Evolutionary conservation across 2,113 vertebrate genomes (phyloP), one percentile per base, ranked within the genome.

Genomic region (Paramisgurnus dabryanus): DNA sequence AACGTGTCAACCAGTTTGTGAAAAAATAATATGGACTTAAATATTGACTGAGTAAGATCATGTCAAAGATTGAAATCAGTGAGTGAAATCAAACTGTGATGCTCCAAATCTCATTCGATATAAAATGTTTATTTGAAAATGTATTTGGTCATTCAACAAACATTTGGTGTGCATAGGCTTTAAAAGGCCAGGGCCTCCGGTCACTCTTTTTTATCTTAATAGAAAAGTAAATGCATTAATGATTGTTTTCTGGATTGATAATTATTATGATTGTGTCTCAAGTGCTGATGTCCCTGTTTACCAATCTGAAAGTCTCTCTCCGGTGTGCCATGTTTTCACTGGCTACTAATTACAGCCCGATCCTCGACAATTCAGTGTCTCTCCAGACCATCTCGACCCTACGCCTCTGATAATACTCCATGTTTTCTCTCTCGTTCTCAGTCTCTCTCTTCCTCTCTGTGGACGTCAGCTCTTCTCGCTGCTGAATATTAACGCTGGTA

Each of bases 281-380:
- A 80, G 80, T 55, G 76, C 70, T 73, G 64, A 50, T 79, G 69
- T 76, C 81, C 76, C 76, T 45, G 53, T 72, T 64, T 78, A 65
- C 70, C 39, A 82, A 71, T 71, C 41, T 27, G 80, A 82, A 81
- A 79, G 61, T 74, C 74, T 88, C 86, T 85, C 88, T 91, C 83
- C 84, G 84, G 83, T 88, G 89, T 82, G 67, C 73, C 65, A 57
- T 93, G 90, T 92, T 92, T 88, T 91, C 90, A 55, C 88, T 41
- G 90, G 90, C 90, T 90, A 91, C 90, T 92, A 87, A 93, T 94
- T 93, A 90, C 88, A 90, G 86, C 87, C 81, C 22, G 84, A 86
- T 69, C 85, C 79, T 80, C 85, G 82, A 80, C 80, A 61, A 86
- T 85, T 76, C 47, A 76, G 3, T 85, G 84, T 82, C 87, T 88